phyloP scores from a whole-genome alignment of 1,140 invertebrate species.

The Cecropterus lyciades region DNA sequence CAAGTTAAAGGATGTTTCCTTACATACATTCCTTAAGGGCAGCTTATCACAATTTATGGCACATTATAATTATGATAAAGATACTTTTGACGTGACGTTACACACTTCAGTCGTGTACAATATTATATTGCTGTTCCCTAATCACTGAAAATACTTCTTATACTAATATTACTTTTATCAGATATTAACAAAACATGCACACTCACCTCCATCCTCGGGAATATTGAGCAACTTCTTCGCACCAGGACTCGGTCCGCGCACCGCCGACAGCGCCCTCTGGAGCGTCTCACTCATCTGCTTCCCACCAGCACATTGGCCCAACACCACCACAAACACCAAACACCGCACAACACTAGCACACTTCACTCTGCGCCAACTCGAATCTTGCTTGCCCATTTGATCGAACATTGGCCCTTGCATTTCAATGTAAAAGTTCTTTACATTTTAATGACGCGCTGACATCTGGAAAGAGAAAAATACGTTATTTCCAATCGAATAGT shows the following conservation, averaged over 20 bases:
- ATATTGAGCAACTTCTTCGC: conserved; percentile 84
- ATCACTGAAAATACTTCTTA: too few species aligned
- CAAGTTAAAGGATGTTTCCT: too few species aligned
- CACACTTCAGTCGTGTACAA: too few species aligned
- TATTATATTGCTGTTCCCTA: too few species aligned
- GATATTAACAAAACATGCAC: too few species aligned
- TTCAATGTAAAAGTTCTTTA: conserved; percentile 36
- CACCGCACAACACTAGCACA: conserved; percentile 59
- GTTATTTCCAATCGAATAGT: conserved; percentile 1
- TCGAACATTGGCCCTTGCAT: conserved; percentile 30
- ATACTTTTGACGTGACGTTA: too few species aligned
- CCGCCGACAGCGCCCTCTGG: conserved; percentile 80
- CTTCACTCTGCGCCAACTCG: conserved; percentile 61
- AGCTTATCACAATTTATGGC: too few species aligned
- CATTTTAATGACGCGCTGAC: conserved; percentile 48
- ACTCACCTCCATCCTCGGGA: conserved; percentile 82
- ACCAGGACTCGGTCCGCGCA: conserved; percentile 79
- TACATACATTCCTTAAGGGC: too few species aligned
- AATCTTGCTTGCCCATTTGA: conserved; percentile 63
- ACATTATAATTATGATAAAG: too few species aligned
- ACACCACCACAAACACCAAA: conserved; percentile 58
- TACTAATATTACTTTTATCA: too few species aligned
- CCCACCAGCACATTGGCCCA: conserved; percentile 48
- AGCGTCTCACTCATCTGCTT: conserved; percentile 83
- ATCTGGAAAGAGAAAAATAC: conserved; percentile 57